phyloP scores from a whole-genome alignment of 2,113 vertebrate genomes.

The Smithornis capensis region DNA sequence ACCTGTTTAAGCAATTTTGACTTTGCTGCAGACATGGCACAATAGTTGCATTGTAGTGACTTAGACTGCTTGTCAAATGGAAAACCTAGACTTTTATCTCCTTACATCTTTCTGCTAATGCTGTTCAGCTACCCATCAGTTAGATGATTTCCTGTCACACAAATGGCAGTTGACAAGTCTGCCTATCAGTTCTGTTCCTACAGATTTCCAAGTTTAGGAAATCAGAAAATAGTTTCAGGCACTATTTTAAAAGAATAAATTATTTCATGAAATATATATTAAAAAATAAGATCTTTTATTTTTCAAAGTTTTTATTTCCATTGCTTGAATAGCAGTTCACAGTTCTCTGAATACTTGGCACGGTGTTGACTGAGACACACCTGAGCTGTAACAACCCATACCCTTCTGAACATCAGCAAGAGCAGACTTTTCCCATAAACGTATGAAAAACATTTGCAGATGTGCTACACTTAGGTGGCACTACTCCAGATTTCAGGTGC shows the following conservation, averaged over 20 bases:
- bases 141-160: not conserved
- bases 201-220: not conserved
- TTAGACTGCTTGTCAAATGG: slow-evolving; percentile 36
- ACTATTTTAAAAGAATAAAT: not conserved
- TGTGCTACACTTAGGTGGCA: not conserved
- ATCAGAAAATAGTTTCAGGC: not conserved
- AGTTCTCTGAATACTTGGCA: not conserved
- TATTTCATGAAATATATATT: not conserved
- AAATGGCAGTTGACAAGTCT: not conserved
- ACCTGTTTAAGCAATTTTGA: slow-evolving; percentile 39
- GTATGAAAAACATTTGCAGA: not conserved
- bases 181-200: not conserved
- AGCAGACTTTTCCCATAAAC: not conserved
- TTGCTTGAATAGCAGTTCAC: not conserved
- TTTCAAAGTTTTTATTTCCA: not conserved
- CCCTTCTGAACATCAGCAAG: not conserved
- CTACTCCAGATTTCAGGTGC: not conserved
- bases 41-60: not conserved
- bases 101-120: not conserved
- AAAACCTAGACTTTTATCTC: slow-evolving; percentile 22
- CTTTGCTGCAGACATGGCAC: not conserved
- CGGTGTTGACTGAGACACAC: not conserved
- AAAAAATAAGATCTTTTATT: not conserved
- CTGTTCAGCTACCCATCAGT: not conserved
- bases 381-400: rapidly evolving